Base-by-base conservation (phyloP, 1,140 invertebrate species). In the Drosophila insularis region DNA sequence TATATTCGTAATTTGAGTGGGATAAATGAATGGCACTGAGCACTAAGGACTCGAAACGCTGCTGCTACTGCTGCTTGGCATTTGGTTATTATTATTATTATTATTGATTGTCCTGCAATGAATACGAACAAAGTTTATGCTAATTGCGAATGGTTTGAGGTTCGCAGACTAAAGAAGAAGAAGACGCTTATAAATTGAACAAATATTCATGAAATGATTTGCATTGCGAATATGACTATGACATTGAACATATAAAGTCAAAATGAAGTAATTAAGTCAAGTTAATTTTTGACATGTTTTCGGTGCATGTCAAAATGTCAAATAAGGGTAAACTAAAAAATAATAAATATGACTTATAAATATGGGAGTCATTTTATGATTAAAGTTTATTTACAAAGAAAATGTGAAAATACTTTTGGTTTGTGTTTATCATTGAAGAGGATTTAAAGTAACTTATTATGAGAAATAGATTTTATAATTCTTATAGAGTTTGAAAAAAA, bases 81-180 rank as follows among this genome's bases (percentile, higher is more conserved):
- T 58, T 58, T 58, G 6, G 55, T 35, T 35, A 35, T 35, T 35
- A 13, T 37, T 37, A 37, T 50, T 50, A 50, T 50, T 50, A 35
- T 58, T 58, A 58, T 58, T 58, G 55, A 58, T 58, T 58, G 55
- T 58, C 55, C 55, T 35, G 31, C 27, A 31, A 58, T 58, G 55
- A 58, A 58, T 58, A 58, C 32, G 55, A 58, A 58, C n/a, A 58
- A 58, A 58, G 31, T 58, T 58, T 58, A 58, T 58, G 55, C 55
- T 58, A 58, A 58, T 58, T 58, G 55, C 55, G 19, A 58, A 35
- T 58, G 54, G n/a, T 13, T 8, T 17, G 50, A 23, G 50, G 2
- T 13, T 14, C 31, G 17, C 3, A 21, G 7, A 50, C 19, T 27
- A 6, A 27, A 27, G 27, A 19, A 8, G 32, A 46, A 10, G 17